These are phyloP conservation scores for Bettongia penicillata DNA, from an alignment of 2,113 vertebrate genomes.

Conservation along the genomic window DNA sequence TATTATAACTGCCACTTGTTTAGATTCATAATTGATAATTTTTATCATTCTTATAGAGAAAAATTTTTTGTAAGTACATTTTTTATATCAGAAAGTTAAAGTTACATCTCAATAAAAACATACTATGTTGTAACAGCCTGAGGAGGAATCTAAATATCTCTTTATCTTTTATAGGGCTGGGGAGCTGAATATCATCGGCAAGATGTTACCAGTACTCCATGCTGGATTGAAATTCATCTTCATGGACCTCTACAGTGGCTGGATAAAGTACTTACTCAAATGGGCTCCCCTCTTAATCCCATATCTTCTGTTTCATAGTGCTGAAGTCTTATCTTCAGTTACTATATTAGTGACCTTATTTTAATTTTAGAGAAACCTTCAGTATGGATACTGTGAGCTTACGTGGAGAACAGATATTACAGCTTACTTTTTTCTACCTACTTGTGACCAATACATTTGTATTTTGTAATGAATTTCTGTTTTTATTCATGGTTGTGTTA, in stretches of 20 bases:
- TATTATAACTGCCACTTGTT: neutral
- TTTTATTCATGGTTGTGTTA: constrained; percentile 76
- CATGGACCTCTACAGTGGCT: constrained; percentile 98
- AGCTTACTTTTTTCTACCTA: constrained; percentile 78
- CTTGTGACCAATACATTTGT: constrained; percentile 88
- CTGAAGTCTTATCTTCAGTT: constrained; percentile 77
- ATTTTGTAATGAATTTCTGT: constrained; percentile 83
- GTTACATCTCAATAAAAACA: neutral
- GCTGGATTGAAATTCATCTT: constrained; percentile 99
- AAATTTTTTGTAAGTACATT: neutral
- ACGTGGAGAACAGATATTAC: constrained; percentile 83
- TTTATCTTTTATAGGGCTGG: constrained; percentile 90
- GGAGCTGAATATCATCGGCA: constrained; percentile 98
- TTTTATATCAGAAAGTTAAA: neutral
- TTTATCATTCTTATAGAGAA: neutral
- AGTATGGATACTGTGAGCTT: constrained; percentile 86
- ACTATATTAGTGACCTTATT: constrained; percentile 83
- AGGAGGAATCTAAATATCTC: constrained; percentile 22
- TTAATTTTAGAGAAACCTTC: constrained; percentile 85
- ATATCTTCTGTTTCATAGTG: constrained; percentile 99
- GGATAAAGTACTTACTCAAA: constrained; percentile 99
- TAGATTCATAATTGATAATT: neutral
- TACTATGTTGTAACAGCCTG: neutral
- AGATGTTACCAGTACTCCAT: constrained; percentile 98
- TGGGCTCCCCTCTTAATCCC: constrained; percentile 98